Percentiles rank a stretch among this genome's conserved stretches.
These are phyloP conservation scores for Mechanitis mazaeus DNA, from an alignment of 2,888 invertebrate species.

Conservation along the genomic window DNA sequence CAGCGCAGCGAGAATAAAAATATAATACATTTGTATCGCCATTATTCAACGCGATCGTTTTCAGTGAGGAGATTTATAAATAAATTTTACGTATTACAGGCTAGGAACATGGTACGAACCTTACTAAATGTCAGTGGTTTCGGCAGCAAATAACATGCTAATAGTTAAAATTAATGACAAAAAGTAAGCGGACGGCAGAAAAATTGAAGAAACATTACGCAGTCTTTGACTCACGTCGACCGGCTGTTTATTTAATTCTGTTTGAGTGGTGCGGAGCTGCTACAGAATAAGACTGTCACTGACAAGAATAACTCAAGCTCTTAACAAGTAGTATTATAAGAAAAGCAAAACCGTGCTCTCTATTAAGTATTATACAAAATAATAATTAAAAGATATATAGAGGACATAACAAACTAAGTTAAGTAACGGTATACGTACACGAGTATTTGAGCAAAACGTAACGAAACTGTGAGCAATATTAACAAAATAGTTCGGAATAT, in stretches of 20 bases:
- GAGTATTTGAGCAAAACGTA: slow-evolving; percentile 74
- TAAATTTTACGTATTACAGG: slow-evolving; percentile 48
- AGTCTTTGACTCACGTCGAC: slow-evolving; percentile 12
- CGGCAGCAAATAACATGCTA: slow-evolving; percentile 24
- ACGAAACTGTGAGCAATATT: slow-evolving; percentile 70
- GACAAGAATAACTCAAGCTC: slow-evolving; percentile 44
- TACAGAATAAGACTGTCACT: slow-evolving; percentile 33
- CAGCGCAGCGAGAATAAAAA: slow-evolving; percentile 24
- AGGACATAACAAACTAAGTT: slow-evolving; percentile 50
- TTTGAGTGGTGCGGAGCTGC: slow-evolving; percentile 18
- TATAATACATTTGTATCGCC: slow-evolving; percentile 23
- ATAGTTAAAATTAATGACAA: slow-evolving; percentile 18
- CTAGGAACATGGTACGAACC: slow-evolving; percentile 55
- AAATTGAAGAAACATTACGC: slow-evolving; percentile 33
- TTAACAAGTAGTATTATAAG: slow-evolving; percentile 63
- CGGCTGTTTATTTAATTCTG: slow-evolving; percentile 6
- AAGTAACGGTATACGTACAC: slow-evolving; percentile 61
- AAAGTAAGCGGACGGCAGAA: slow-evolving; percentile 58
- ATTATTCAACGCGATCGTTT: slow-evolving; percentile 20
- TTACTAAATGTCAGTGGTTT: slow-evolving; percentile 38
- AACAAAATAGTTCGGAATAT: slow-evolving; percentile 37
- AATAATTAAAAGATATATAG: slow-evolving; percentile 45
- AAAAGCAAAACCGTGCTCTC: slow-evolving; percentile 75
- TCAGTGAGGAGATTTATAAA: slow-evolving; percentile 38
- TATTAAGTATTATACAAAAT: slow-evolving; percentile 61